Evolutionary conservation across 1,140 invertebrate genomes (phyloP).

Genomic region (Psix sp.): DNA sequence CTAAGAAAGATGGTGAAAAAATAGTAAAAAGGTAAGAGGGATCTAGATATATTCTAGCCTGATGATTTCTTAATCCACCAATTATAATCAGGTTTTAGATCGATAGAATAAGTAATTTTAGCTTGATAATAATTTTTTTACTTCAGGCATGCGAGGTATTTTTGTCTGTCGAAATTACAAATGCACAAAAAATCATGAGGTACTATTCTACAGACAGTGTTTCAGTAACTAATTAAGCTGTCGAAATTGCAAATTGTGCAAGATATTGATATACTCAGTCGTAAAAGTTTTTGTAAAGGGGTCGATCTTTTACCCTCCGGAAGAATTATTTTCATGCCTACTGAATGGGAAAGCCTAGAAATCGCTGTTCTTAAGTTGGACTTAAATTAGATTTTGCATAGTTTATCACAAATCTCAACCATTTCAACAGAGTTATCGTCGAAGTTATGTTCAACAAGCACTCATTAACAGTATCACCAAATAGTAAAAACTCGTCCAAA

Average conservation of each 20-base stretch:
- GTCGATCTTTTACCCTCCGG: slow-evolving; percentile 13
- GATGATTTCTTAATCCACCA: slow-evolving; percentile 21
- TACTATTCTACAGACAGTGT: slow-evolving; percentile 1
- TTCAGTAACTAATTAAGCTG: slow-evolving; percentile 11
- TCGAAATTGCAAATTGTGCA: slow-evolving; percentile 23
- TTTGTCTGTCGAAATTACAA: slow-evolving; percentile 9
- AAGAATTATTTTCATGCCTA: slow-evolving; percentile 12
- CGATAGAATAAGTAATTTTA: not conserved
- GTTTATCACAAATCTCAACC: slow-evolving; percentile 48
- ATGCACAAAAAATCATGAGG: slow-evolving; percentile 14
- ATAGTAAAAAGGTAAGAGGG: slow-evolving; percentile 11
- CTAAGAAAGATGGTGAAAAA: slow-evolving; percentile 9
- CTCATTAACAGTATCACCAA: no score
- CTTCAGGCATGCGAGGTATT: slow-evolving; percentile 10
- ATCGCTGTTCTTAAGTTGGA: slow-evolving; percentile 8
- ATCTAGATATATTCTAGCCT: slow-evolving; percentile 1
- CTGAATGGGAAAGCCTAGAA: slow-evolving; percentile 19
- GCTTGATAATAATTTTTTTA: slow-evolving; percentile 14
- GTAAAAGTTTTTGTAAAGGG: not conserved
- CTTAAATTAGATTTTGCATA: slow-evolving; percentile 20
- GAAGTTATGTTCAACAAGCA: no score
- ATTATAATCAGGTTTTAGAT: slow-evolving; percentile 5
- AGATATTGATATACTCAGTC: not conserved
- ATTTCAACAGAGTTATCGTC: not conserved
- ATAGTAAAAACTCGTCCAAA: no score